Conservation (phyloP, 2,888 invertebrate genomes). For the Linnaemya vulpina region DNA sequence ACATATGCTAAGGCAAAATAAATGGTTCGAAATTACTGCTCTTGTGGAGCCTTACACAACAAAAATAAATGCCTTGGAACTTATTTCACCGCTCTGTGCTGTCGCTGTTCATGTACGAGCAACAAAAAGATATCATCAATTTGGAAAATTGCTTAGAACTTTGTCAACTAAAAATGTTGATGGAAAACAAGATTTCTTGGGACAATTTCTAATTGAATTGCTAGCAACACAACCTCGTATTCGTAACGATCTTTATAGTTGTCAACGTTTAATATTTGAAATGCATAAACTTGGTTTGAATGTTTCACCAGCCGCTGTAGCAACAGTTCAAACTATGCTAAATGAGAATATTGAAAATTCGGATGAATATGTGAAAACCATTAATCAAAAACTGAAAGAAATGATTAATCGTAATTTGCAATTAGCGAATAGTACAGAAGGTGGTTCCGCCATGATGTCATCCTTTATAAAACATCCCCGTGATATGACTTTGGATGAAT, state of each 20-base stretch:
- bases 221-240: slow-evolving; percentile 83
- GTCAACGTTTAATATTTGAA: slow-evolving; percentile 83
- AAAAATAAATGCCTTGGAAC: slow-evolving; percentile 84
- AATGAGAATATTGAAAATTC: slow-evolving; percentile 73
- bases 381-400: slow-evolving; percentile 77
- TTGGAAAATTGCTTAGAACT: slow-evolving; percentile 84
- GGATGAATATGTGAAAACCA: slow-evolving; percentile 68
- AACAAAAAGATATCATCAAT: slow-evolving; percentile 83
- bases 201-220: slow-evolving; percentile 84
- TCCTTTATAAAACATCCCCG: slow-evolving; percentile 84
- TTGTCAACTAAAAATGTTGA: slow-evolving; percentile 83
- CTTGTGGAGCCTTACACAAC: slow-evolving; percentile 81
- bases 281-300: slow-evolving; percentile 79
- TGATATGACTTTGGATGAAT: slow-evolving; percentile 86
- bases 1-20: slow-evolving; percentile 78
- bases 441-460: slow-evolving; percentile 67
- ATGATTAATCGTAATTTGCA: slow-evolving; percentile 83
- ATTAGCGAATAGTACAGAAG: slow-evolving; percentile 68
- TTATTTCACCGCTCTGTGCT: slow-evolving; percentile 84
- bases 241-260: slow-evolving; percentile 82
- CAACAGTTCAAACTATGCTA: slow-evolving; percentile 42
- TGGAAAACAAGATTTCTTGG: slow-evolving; percentile 84
- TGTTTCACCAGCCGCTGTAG: slow-evolving; percentile 83
- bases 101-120: slow-evolving; percentile 82
- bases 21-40: slow-evolving; percentile 75